phyloP scores from a whole-genome alignment of 2,113 vertebrate species.

The Myiozetetes cayanensis region DNA sequence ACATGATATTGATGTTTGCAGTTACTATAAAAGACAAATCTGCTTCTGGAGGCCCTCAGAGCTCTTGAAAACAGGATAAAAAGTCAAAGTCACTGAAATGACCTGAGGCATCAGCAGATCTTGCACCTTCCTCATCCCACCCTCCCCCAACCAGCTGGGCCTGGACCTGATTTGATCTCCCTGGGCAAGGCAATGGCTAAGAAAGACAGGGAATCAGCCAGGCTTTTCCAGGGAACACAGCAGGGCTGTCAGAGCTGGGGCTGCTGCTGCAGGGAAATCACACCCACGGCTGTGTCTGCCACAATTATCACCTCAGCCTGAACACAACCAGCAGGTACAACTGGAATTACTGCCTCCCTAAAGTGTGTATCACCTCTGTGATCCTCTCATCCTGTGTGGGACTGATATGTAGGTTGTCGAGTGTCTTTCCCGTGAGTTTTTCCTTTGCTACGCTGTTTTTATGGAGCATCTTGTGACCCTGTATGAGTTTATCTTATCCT shows the following conservation, averaged over 20 bases:
- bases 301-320: neutral
- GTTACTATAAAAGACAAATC: neutral
- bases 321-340: neutral
- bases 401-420: neutral
- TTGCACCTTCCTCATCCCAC: neutral
- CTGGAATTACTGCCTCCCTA: neutral
- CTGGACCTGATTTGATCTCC: neutral
- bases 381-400: neutral
- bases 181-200: neutral
- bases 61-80: neutral
- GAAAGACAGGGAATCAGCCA: neutral
- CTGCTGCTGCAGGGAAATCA: neutral
- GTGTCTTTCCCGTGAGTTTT: neutral
- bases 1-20: neutral
- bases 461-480: neutral
- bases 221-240: neutral
- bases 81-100: neutral
- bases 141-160: neutral
- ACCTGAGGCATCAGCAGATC: neutral
- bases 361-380: neutral
- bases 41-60: neutral
- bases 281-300: neutral
- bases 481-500: fast-evolving
- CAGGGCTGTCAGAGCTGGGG: neutral
- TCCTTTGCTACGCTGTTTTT: no score